Evolutionary conservation across 1,140 invertebrate species (phyloP).

Genomic region (Drosophila rhopaloa): DNA sequence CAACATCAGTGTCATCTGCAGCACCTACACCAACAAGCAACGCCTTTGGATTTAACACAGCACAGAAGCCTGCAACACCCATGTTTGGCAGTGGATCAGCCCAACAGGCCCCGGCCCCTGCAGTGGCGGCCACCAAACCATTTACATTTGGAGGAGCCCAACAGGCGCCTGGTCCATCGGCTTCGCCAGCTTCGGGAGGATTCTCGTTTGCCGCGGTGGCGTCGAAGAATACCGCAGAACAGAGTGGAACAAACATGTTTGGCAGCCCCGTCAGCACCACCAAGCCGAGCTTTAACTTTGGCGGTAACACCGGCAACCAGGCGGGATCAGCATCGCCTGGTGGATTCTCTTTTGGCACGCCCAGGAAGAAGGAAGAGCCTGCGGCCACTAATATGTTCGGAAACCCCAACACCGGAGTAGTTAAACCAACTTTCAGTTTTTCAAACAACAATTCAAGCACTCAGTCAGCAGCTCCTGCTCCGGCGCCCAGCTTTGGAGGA

Average conservation of each 20-base stretch:
- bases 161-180: not conserved
- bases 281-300: conserved; percentile 54
- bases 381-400: conserved; percentile 14
- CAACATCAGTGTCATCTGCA: conserved; percentile 3
- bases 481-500: conserved; percentile 36
- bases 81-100: conserved; percentile 25
- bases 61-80: conserved; percentile 8
- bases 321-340: conserved; percentile 6
- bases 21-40: conserved; percentile 2
- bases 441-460: conserved; percentile 1
- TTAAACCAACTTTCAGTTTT: conserved; percentile 20
- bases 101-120: not conserved
- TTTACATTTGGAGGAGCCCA: conserved; percentile 34
- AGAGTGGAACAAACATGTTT: conserved; percentile 35
- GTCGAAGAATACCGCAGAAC: conserved; percentile 22
- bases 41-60: conserved; percentile 36
- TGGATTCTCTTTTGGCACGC: conserved; percentile 19
- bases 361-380: conserved; percentile 17
- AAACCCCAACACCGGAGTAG: conserved; percentile 13
- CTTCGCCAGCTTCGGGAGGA: conserved; percentile 34
- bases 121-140: conserved; percentile 20
- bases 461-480: conserved; percentile 1
- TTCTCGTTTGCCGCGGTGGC: conserved; percentile 51
- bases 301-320: conserved; percentile 14
- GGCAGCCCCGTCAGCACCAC: conserved; percentile 7